phyloP scores from a whole-genome alignment of 2,113 vertebrate species.

The Sinosuthora webbiana region DNA sequence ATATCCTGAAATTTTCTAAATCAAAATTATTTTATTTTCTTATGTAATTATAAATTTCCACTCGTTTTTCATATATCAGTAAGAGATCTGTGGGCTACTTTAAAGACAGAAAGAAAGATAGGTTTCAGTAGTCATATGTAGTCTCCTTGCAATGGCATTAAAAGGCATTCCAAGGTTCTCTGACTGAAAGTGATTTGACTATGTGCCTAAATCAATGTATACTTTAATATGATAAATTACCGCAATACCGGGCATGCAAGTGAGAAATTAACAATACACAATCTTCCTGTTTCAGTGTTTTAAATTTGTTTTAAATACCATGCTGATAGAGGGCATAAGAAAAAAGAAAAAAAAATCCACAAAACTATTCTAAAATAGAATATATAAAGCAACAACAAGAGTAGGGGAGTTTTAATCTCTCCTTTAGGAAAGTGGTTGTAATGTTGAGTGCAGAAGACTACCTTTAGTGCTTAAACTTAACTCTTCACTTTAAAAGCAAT shows the following conservation, averaged over 20 bases:
- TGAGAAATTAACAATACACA: not conserved
- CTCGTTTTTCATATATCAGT: not conserved
- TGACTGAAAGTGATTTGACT: not conserved
- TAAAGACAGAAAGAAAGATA: not conserved
- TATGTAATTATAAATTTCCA: not conserved
- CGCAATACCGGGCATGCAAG: not conserved
- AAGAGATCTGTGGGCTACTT: not conserved
- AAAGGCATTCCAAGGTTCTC: not conserved
- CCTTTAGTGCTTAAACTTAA: not conserved
- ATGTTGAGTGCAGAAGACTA: not conserved
- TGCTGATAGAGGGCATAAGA: not conserved
- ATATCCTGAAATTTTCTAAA: not conserved
- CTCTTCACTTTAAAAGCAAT: not conserved
- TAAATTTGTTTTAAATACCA: not conserved
- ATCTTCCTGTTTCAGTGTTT: not conserved
- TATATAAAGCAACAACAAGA: not conserved
- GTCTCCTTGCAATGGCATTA: not conserved
- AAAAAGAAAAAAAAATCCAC: not conserved
- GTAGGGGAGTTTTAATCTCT: not conserved
- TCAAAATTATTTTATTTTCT: not conserved
- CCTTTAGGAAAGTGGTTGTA: not conserved
- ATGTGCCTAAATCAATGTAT: not conserved
- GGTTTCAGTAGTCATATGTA: not conserved
- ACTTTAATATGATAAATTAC: not conserved
- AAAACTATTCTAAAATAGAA: not conserved